Evolutionary conservation across 1,140 invertebrate genomes (phyloP).

Genomic region (Pseudomyrmex sp.): DNA sequence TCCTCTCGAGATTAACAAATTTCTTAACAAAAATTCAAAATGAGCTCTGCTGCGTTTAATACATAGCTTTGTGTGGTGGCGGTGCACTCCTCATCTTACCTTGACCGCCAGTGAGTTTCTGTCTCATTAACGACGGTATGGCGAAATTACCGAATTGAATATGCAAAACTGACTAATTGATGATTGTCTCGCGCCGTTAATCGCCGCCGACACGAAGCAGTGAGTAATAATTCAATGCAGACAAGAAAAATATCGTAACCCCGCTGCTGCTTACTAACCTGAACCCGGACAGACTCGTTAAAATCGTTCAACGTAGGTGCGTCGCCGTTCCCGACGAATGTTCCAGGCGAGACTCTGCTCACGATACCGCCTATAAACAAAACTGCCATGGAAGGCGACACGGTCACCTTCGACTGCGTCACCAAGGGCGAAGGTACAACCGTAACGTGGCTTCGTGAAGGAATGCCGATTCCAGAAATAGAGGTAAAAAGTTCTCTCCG

Average conservation of each 20-base stretch:
- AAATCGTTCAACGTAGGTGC: constrained; percentile 84
- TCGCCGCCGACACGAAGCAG: constrained; percentile 4
- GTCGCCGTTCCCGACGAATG: constrained; percentile 81
- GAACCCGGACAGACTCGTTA: constrained; percentile 82
- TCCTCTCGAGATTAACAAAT: background rate
- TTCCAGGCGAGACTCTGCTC: constrained; percentile 93
- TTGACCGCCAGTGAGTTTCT: constrained; percentile 21
- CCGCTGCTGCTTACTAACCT: constrained; percentile 80
- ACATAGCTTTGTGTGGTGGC: constrained; percentile 3
- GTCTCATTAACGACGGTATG: constrained; percentile 40
- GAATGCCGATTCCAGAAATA: constrained; percentile 86
- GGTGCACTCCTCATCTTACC: constrained; percentile 12
- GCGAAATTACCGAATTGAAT: background rate
- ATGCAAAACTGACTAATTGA: constrained; percentile 49
- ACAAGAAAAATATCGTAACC: constrained; percentile 44
- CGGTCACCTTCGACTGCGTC: constrained; percentile 93
- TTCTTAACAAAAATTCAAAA: no score
- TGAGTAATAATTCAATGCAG: background rate
- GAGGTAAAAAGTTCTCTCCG: constrained; percentile 72
- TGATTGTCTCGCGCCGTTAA: constrained; percentile 17
- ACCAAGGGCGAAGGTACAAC: constrained; percentile 88
- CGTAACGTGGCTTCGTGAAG: constrained; percentile 90
- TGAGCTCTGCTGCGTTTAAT: background rate
- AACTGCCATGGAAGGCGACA: constrained; percentile 94
- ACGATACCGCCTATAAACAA: constrained; percentile 94